These are phyloP conservation scores for Orthonychiurus folsomi DNA, from an alignment of 2,888 invertebrate genomes.

Conservation along the genomic window DNA sequence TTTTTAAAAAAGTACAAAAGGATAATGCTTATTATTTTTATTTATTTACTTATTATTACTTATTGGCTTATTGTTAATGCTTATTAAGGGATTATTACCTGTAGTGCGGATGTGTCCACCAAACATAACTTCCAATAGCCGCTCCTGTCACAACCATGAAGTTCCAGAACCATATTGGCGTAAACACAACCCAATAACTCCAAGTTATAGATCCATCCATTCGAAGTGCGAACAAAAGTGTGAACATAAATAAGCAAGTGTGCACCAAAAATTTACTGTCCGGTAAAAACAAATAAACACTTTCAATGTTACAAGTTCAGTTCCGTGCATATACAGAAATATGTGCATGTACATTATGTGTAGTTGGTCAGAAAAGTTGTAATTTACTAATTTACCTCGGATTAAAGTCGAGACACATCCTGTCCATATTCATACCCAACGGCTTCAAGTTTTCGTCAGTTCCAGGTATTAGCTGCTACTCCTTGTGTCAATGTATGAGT, in stretches of 20 bases:
- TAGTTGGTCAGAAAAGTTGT: too few relatives aligned
- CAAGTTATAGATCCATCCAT: constrained; percentile 80
- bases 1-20: neutral
- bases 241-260: constrained; percentile 82
- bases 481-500: too few relatives aligned
- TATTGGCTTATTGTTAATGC: too few relatives aligned
- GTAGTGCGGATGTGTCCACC: constrained; percentile 94
- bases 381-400: constrained; percentile 57
- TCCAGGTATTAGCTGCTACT: too few relatives aligned
- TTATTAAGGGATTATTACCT: constrained; percentile 56
- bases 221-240: constrained; percentile 77
- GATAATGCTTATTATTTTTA: too few relatives aligned
- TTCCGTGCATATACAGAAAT: too few relatives aligned
- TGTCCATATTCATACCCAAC: constrained; percentile 73
- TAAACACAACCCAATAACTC: constrained; percentile 93
- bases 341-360: too few relatives aligned
- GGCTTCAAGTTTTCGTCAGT: too few relatives aligned
- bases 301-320: too few relatives aligned
- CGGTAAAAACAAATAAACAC: too few relatives aligned
- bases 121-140: constrained; percentile 82
- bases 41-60: too few relatives aligned
- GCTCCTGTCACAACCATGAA: constrained; percentile 81
- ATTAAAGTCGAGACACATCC: constrained; percentile 82
- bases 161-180: constrained; percentile 98
- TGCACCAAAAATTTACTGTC: constrained; percentile 96